Conservation (phyloP, 2,113 vertebrate species). For the Aptenodytes forsteri region DNA sequence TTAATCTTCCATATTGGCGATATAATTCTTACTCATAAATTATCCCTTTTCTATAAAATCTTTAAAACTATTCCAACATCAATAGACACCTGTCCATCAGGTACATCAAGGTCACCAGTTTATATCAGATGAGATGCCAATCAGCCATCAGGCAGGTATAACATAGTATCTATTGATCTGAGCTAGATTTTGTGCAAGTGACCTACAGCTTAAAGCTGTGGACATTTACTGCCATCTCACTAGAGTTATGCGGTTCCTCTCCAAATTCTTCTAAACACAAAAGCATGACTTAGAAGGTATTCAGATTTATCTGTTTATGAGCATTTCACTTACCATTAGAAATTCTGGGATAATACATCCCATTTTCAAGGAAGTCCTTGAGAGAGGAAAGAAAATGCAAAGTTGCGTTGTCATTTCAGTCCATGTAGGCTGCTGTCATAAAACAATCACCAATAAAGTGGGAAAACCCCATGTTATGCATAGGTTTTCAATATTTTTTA, state of each 20-base stretch:
- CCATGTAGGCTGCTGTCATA: constrained; percentile 28
- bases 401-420: constrained; percentile 43
- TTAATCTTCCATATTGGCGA: neutral
- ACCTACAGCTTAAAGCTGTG: neutral
- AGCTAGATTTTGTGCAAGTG: neutral
- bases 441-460: constrained; percentile 39
- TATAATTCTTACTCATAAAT: neutral
- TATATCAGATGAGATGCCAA: neutral
- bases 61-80: neutral
- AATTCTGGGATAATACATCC: constrained; percentile 36
- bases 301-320: constrained; percentile 61
- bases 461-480: constrained; percentile 10
- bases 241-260: neutral
- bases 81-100: neutral
- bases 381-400: constrained; percentile 42
- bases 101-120: neutral
- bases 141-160: neutral
- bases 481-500: constrained; percentile 7
- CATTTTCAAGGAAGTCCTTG: constrained; percentile 56
- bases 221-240: neutral
- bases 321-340: constrained; percentile 55
- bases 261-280: constrained; percentile 28
- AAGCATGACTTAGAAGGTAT: constrained; percentile 14
- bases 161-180: neutral
- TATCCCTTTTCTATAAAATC: neutral